phyloP scores from a whole-genome alignment of 2,113 vertebrate species.

The Paedocypris sp. region DNA sequence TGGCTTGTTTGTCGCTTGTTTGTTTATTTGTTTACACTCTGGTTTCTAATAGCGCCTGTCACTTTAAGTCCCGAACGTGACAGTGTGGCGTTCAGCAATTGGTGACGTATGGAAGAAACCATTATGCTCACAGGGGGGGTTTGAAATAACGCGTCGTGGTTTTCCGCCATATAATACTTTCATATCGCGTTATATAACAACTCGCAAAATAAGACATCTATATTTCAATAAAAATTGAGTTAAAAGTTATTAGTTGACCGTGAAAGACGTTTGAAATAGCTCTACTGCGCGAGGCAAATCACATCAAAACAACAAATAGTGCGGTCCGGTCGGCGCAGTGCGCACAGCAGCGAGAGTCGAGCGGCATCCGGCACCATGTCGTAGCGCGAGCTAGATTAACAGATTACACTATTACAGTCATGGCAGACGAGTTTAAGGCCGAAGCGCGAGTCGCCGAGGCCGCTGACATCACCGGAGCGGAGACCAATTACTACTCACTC shows the following conservation, averaged over 20 bases:
- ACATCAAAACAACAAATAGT: background rate
- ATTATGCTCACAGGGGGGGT: slow-evolving; percentile 28
- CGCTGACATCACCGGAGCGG: slow-evolving; percentile 46
- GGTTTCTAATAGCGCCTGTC: background rate
- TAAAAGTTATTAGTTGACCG: background rate
- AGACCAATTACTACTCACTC: slow-evolving; percentile 55
- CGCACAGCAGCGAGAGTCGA: slow-evolving; percentile 22
- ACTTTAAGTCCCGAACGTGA: background rate
- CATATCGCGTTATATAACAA: too few species aligned
- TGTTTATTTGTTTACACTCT: too few species aligned
- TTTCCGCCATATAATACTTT: too few species aligned
- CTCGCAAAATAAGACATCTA: too few species aligned
- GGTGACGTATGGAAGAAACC: slow-evolving; percentile 58
- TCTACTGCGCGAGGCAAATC: background rate
- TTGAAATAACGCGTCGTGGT: too few species aligned
- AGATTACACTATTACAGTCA: slow-evolving; percentile 22
- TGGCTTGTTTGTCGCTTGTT: background rate
- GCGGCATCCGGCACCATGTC: slow-evolving; percentile 42
- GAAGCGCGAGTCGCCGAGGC: slow-evolving; percentile 40
- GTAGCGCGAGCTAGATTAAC: slow-evolving; percentile 24
- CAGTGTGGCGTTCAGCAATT: slow-evolving; percentile 59
- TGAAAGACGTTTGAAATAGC: too few species aligned
- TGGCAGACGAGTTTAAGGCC: slow-evolving; percentile 47
- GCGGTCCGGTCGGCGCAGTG: slow-evolving; percentile 4
- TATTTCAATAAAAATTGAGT: background rate